Conservation (phyloP, 2,888 invertebrate genomes). For the Colletes collaris region DNA sequence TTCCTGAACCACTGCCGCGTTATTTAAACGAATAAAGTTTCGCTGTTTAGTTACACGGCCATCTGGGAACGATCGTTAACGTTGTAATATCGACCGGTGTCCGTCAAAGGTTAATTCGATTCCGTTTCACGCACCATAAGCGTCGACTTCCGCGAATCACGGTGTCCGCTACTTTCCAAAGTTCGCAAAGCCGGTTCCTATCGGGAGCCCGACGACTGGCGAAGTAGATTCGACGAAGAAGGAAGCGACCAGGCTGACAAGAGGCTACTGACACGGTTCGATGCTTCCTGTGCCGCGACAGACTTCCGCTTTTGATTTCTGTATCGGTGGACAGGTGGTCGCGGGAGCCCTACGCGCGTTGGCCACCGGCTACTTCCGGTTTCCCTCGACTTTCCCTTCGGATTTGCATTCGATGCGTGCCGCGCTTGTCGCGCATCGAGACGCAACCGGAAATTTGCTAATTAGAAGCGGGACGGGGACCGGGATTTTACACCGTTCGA, state of each 20-base stretch:
- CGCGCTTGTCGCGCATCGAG: slow-evolving; percentile 56
- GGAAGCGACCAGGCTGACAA: slow-evolving; percentile 58
- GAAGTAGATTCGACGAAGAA: slow-evolving; percentile 37
- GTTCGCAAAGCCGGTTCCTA: slow-evolving; percentile 24
- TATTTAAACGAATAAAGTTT: too few relatives aligned
- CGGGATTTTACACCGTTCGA: slow-evolving; percentile 18
- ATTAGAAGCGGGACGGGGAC: slow-evolving; percentile 39
- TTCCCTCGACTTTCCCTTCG: slow-evolving; percentile 65
- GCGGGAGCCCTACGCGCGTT: slow-evolving; percentile 53
- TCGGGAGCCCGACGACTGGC: slow-evolving; percentile 15
- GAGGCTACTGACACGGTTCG: slow-evolving; percentile 70
- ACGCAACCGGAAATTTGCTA: slow-evolving; percentile 58
- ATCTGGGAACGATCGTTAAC: too few relatives aligned
- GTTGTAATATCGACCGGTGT: too few relatives aligned
- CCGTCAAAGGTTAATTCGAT: slow-evolving; percentile 1
- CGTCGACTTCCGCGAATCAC: slow-evolving; percentile 20
- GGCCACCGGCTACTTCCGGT: slow-evolving; percentile 76
- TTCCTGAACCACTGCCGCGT: too few relatives aligned
- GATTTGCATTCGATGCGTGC: slow-evolving; percentile 74
- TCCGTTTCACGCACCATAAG: slow-evolving; percentile 7
- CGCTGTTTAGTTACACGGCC: too few relatives aligned
- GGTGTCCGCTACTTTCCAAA: slow-evolving; percentile 21
- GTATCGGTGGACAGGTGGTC: slow-evolving; percentile 73
- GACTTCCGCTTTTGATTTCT: slow-evolving; percentile 82
- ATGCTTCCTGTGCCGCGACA: slow-evolving; percentile 75